These are phyloP conservation scores for Dinocampus coccinellae DNA, from an alignment of 2,888 invertebrate genomes.

Conservation along the genomic window DNA sequence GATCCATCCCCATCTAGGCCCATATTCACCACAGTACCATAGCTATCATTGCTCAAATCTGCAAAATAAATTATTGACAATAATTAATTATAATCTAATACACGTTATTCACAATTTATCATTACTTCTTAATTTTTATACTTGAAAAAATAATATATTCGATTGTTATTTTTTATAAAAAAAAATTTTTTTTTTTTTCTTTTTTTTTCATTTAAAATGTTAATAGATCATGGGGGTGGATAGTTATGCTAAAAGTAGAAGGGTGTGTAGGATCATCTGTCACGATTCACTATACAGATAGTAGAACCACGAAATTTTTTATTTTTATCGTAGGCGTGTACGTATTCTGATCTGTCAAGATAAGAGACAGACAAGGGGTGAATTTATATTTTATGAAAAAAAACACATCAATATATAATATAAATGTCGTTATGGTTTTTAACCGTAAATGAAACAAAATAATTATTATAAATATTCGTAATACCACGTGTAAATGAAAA, in stretches of 20 bases:
- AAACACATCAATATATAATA: neutral
- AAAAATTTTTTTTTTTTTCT: no score
- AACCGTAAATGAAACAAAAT: no score
- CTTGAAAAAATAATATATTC: no score
- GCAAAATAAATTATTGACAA: conserved; percentile 46
- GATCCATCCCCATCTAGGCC: conserved; percentile 86
- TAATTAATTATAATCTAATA: neutral
- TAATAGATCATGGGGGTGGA: no score
- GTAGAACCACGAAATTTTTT: conserved; percentile 16
- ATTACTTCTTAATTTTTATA: neutral
- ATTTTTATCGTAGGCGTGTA: conserved; percentile 15
- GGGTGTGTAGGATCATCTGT: conserved; percentile 43
- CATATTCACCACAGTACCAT: conserved; percentile 86
- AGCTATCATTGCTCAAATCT: conserved; percentile 92
- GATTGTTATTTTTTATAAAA: no score
- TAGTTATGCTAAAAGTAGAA: neutral
- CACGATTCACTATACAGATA: conserved; percentile 46
- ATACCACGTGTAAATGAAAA: no score
- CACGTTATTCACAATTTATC: neutral
- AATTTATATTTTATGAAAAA: neutral
- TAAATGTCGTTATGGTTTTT: neutral
- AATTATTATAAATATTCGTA: no score
- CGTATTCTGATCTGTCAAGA: neutral
- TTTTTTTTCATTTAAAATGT: neutral
- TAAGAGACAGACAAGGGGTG: neutral